Base-by-base conservation (phyloP, 2,113 vertebrate species). In the Oncorhynchus nerka region DNA sequence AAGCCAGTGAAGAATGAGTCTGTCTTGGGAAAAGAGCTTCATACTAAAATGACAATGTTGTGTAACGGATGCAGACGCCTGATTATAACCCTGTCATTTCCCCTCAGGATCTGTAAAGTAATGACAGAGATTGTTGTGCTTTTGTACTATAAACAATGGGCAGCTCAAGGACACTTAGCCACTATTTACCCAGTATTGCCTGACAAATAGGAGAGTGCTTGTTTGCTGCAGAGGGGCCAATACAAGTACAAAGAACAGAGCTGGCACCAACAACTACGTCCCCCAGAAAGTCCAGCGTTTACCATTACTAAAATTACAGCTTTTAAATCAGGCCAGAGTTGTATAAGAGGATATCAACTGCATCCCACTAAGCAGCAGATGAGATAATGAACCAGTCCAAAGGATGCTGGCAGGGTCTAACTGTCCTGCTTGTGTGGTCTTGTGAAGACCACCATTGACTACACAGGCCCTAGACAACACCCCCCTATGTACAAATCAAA, bases 71-170 rank as follows among this genome's bases (percentile, higher is more conserved):
- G 51, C 51, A 55, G 51, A 15, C 51, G 16, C 16, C 16, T 19
- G 51, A 68, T 55, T 55, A 55, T 19, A 55, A 55, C 16, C 16
- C 3, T 55, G 51, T 55, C 51, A 55, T 55, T 55, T 55, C 12
- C 9, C 39, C 39, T 45, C 51, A 55, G 51, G 4, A 55, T 55
- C 12, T 55, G 15, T 55, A 55, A 55, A 19, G 16, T 55, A 55
- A 55, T 55, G 51, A 19, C 51, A 55, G 51, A 55, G 51, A 55
- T 55, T 55, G 12, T 19, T 55, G 51, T 55, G 15, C 16, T 87
- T 79, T 88, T 87, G 76, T 74, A 74, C 78, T 77, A 71, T 86
- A 84, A 88, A 87, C 88, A 87, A 68, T 28, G 45, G 70, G 62
- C 26, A 80, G 85, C 77, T 79, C 78, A 84, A 86, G 81, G 85